Evolutionary conservation across 2,888 invertebrate genomes (phyloP).

Genomic region (Nysson spinosus): DNA sequence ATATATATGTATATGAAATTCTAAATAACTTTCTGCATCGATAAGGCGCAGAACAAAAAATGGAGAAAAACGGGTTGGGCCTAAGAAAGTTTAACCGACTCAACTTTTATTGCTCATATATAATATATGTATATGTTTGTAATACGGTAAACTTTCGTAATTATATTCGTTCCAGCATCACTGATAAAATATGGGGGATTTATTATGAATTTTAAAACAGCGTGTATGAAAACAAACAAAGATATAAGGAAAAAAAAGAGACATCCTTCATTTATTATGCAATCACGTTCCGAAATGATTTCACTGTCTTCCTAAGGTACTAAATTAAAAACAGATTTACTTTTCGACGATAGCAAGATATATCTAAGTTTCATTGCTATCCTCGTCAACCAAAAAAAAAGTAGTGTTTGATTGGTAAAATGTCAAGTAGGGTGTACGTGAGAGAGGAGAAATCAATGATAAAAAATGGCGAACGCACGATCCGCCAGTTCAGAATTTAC

Average conservation of each 20-base stretch:
- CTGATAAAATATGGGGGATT: constrained; percentile 49
- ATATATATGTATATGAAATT: too few species aligned
- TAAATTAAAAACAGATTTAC: constrained; percentile 51
- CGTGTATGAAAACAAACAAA: constrained; percentile 19
- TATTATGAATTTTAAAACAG: constrained; percentile 50
- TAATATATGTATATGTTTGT: constrained; percentile 69
- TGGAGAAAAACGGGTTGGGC: constrained; percentile 44
- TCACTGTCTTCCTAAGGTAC: constrained; percentile 68
- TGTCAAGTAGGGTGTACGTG: constrained; percentile 31
- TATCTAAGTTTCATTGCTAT: constrained; percentile 20
- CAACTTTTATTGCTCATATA: constrained; percentile 73
- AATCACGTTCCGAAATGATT: constrained; percentile 62
- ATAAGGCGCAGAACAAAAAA: constrained; percentile 57
- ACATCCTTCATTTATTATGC: constrained; percentile 53
- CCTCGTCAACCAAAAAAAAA: constrained; percentile 33
- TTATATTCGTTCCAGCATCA: constrained; percentile 64
- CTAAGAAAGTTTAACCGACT: constrained; percentile 62
- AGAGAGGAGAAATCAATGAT: constrained; percentile 32
- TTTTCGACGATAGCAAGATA: constrained; percentile 29
- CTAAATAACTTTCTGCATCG: constrained; percentile 75
- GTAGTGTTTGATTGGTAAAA: constrained; percentile 43
- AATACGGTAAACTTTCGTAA: constrained; percentile 66
- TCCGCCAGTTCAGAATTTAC: constrained; percentile 5
- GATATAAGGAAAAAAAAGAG: constrained; percentile 5
- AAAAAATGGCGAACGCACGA: constrained; percentile 1